These are phyloP conservation scores for Equus przewalskii DNA, from an alignment of 2,113 vertebrate species.

Conservation along the genomic window DNA sequence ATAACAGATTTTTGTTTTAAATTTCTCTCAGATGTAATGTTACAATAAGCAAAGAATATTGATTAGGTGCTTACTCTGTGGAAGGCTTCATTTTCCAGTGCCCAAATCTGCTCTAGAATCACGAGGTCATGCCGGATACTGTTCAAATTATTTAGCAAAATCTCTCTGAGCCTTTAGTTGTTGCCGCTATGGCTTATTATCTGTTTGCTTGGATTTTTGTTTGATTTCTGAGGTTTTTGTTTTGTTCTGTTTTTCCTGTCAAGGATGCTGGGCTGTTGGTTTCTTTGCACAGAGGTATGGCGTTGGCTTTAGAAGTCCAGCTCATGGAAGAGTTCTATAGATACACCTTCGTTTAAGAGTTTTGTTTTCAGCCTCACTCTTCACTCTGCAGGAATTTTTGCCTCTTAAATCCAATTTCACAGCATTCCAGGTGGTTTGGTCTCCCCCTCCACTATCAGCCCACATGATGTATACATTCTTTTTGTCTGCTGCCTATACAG, in stretches of 20 bases:
- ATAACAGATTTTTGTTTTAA: not conserved
- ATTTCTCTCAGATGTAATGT: not conserved
- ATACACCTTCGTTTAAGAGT: not conserved
- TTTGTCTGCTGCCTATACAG: not conserved
- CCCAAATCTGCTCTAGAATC: not conserved
- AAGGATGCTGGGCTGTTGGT: not conserved
- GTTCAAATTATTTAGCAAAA: not conserved
- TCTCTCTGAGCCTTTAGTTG: not conserved
- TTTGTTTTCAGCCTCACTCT: not conserved
- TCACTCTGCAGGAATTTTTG: not conserved
- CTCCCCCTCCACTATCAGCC: not conserved
- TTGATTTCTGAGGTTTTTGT: not conserved
- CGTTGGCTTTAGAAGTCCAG: not conserved
- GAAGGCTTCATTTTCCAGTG: not conserved
- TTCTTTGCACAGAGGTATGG: not conserved
- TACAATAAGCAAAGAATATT: not conserved
- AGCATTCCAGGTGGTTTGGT: not conserved
- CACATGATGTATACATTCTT: not conserved
- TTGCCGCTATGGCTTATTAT: not conserved
- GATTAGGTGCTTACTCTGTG: not conserved
- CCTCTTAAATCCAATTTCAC: not conserved
- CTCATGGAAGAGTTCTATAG: not conserved
- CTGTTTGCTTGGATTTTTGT: not conserved
- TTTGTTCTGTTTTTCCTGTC: not conserved
- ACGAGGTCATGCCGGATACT: not conserved